phyloP scores from a whole-genome alignment of 2,797 vertebrate genomes.

The Silurus lanzhouensis region DNA sequence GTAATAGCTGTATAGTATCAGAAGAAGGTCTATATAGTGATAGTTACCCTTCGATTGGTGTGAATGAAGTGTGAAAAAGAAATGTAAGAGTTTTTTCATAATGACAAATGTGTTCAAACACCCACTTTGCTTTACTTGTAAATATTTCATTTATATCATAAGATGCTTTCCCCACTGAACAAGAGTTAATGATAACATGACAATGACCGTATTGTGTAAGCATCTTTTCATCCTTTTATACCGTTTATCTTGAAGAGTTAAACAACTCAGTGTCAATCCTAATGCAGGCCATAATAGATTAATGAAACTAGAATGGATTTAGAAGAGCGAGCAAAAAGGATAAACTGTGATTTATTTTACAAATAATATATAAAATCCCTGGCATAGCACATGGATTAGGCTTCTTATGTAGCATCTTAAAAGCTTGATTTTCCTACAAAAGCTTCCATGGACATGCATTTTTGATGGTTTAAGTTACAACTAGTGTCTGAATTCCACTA shows the following conservation, averaged over 20 bases:
- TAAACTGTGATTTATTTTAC: neutral
- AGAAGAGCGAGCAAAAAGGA: neutral
- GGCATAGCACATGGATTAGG: neutral
- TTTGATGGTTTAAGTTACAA: conserved; percentile 29
- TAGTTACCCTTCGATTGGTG: neutral
- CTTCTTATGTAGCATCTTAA: neutral
- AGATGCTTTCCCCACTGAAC: neutral
- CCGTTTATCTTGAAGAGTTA: neutral
- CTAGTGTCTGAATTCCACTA: neutral
- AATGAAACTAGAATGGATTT: neutral
- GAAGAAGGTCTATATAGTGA: neutral
- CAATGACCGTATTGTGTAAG: neutral
- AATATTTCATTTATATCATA: neutral
- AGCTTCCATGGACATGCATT: neutral
- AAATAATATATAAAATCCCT: neutral
- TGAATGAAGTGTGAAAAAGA: neutral
- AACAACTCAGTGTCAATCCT: neutral
- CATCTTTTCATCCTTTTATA: neutral
- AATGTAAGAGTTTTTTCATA: neutral
- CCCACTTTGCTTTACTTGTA: neutral
- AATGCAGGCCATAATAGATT: neutral
- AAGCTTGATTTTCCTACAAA: conserved; percentile 9
- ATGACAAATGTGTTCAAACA: neutral
- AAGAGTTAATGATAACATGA: neutral
- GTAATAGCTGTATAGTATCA: neutral